Evolutionary conservation across 2,888 invertebrate species (phyloP).

Genomic region (Zaprionus lineosus): DNA sequence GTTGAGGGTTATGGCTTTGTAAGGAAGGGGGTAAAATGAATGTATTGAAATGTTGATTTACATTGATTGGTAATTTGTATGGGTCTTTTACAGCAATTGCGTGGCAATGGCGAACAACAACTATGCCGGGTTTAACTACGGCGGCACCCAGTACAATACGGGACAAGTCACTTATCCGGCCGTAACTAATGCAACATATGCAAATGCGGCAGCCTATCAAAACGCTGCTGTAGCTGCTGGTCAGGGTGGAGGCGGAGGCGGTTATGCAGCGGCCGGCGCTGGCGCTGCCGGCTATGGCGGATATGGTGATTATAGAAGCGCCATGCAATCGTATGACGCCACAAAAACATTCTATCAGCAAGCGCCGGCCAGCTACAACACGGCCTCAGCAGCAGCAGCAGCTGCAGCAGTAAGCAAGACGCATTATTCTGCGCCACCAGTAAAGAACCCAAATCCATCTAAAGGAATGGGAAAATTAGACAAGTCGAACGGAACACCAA

Average conservation of each 20-base stretch:
- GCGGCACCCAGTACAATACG: conserved; percentile 93
- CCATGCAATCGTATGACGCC: conserved; percentile 90
- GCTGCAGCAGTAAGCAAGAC: conserved; percentile 82
- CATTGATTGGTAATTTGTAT: conserved; percentile 65
- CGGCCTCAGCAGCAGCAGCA: conserved; percentile 80
- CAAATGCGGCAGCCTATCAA: conserved; percentile 93
- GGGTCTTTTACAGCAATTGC: conserved; percentile 47
- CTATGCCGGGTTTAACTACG: conserved; percentile 97
- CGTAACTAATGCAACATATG: conserved; percentile 87
- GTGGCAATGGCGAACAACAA: conserved; percentile 87
- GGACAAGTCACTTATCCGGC: conserved; percentile 80
- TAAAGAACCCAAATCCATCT: conserved; percentile 86
- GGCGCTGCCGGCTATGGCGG: conserved; percentile 86
- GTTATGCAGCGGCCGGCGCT: conserved; percentile 51
- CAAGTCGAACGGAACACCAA: conserved; percentile 72
- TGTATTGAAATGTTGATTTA: conserved; percentile 33
- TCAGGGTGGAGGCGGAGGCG: conserved; percentile 85
- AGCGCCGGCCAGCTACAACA: conserved; percentile 84
- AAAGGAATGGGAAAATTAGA: conserved; percentile 79
- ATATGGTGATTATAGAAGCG: conserved; percentile 85
- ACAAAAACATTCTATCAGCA: conserved; percentile 94
- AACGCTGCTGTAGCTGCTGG: conserved; percentile 85
- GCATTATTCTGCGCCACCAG: conserved; percentile 85
- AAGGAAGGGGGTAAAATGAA: neutral
- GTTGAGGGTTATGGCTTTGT: neutral